Base-by-base conservation (phyloP, 2,113 vertebrate genomes). In the Aspiorhynchus laticeps region DNA sequence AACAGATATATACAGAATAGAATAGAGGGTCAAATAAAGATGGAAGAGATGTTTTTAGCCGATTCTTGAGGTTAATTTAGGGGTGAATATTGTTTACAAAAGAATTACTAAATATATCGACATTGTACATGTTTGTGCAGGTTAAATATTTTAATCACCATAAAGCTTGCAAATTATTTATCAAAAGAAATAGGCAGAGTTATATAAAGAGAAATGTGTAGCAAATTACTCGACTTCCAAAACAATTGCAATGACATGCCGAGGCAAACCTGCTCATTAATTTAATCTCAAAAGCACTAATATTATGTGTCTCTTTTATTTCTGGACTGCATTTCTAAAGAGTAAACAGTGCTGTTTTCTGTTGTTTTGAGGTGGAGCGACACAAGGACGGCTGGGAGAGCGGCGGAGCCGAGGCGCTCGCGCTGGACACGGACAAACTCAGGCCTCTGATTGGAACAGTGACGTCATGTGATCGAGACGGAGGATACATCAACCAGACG, bases 401-500 rank as follows among this genome's bases (percentile, higher is more conserved):
- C 1, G 93, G 74, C 19, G 90, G 19, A 43, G 89, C 12, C 77
- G 38, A 51, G 28, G 80, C 85, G 14, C 12, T 86, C 1, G 91
- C 92, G 48, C 76, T 83, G 7, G 93, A 95, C n/a, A 14, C 51
- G 12, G 84, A 87, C 85, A 90, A 93, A 73, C 92, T 92, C 75
- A 95, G 92, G 17, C 93, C 94, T 36, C 92, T 99, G 87, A 95
- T 98, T 59, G 98, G 98, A 88, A 97, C 67, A 3, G 91, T 99
- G 90, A 98, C 98, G 0, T 97, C 95, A 6, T 88, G 96, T 63
- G 91, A 91, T 75, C 90, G 92, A 69, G 84, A 92, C 2, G 92
- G 95, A 5, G 98, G 98, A 76, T 96, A 94, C 89, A 98, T 99
- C 87, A 99, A 95, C 86, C 92, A 96, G 89, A 97, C 94, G 8